A percentile compares a stretch with the other conserved stretches of the same genome.
Evolutionary conservation across 2,888 invertebrate species (phyloP).

Genomic region (Drosophila meridiana): DNA sequence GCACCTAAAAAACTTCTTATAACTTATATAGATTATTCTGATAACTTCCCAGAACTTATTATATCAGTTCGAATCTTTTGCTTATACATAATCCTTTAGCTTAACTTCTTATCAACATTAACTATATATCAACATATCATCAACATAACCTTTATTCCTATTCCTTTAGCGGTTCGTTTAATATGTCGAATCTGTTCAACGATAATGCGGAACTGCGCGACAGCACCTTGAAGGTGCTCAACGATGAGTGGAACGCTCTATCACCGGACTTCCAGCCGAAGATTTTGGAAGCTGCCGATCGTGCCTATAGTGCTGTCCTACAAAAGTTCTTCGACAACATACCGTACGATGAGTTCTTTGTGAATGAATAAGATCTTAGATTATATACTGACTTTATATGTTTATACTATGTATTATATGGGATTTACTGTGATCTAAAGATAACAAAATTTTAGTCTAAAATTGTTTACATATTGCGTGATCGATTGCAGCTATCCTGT

Average conservation of each 20-base stretch:
- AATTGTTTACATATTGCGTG: not conserved
- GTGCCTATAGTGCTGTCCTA: conserved; percentile 16
- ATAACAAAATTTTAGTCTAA: not conserved
- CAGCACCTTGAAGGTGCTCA: conserved; percentile 69
- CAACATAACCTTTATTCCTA: no score
- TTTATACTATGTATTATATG: not conserved
- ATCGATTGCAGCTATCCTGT: not conserved
- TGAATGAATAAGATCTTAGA: not conserved
- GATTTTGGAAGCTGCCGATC: conserved; percentile 49
- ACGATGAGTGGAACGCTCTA: conserved; percentile 67
- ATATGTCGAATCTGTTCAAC: conserved; percentile 73
- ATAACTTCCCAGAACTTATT: no score
- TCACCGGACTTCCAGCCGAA: conserved; percentile 66
- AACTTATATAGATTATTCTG: not conserved
- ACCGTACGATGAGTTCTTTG: conserved; percentile 70
- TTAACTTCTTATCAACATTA: no score
- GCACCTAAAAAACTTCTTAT: not conserved
- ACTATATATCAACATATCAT: no score
- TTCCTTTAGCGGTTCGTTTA: conserved; percentile 56
- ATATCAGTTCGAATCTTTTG: no score
- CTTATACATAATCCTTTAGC: no score
- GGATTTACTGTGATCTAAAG: not conserved
- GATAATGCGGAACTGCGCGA: conserved; percentile 66
- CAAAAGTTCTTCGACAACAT: conserved; percentile 50
- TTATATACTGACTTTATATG: not conserved